Evolutionary conservation across 2,888 invertebrate genomes (phyloP).

Genomic region (Drosophila pegasa): DNA sequence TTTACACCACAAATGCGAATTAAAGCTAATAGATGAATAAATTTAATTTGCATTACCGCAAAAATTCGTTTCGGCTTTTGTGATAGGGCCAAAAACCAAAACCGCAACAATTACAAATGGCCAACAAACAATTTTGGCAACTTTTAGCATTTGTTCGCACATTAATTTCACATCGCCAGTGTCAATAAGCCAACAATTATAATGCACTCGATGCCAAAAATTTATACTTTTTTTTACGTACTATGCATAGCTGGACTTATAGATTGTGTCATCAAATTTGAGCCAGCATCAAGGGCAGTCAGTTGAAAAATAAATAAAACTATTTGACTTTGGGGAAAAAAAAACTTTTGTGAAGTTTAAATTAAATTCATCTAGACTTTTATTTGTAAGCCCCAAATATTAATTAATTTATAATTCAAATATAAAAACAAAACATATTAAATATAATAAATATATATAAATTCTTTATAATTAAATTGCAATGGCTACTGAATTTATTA

Average conservation of each 20-base stretch:
- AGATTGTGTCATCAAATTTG: neutral
- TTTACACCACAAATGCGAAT: neutral
- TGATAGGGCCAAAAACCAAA: slow-evolving; percentile 26
- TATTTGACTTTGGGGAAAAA: neutral
- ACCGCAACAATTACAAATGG: slow-evolving; percentile 62
- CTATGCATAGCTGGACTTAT: neutral
- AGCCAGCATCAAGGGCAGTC: neutral
- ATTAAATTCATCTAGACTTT: too few species aligned
- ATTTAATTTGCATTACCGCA: slow-evolving; percentile 37
- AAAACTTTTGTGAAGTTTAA: too few species aligned
- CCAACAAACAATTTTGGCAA: slow-evolving; percentile 65
- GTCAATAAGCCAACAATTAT: slow-evolving; percentile 69
- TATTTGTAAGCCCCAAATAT: too few species aligned
- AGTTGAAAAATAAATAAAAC: neutral
- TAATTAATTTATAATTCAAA: too few species aligned
- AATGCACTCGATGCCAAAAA: slow-evolving; percentile 50
- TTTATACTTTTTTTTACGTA: neutral
- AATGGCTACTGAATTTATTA: too few species aligned
- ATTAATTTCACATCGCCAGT: slow-evolving; percentile 61
- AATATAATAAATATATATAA: too few species aligned
- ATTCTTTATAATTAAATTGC: too few species aligned
- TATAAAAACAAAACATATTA: too few species aligned
- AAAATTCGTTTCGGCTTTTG: slow-evolving; percentile 31
- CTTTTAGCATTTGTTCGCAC: slow-evolving; percentile 61
- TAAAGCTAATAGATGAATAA: neutral